phyloP scores from a whole-genome alignment of 2,113 vertebrate species.

The Amazona guildingii region DNA sequence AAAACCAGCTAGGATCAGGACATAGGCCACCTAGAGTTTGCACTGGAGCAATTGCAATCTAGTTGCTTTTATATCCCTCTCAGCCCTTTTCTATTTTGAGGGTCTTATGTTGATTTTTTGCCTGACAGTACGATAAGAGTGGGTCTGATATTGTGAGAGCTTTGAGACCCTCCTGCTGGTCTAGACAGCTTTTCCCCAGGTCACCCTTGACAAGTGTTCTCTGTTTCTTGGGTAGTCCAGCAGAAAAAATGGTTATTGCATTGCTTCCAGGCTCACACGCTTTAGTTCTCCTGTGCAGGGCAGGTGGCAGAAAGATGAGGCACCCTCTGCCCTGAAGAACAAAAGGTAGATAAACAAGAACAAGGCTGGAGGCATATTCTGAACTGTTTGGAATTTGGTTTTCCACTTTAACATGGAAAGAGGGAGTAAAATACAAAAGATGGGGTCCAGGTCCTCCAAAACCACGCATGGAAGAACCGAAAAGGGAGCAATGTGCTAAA shows the following conservation, averaged over 20 bases:
- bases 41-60: background rate
- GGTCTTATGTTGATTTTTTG: background rate
- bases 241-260: fast-evolving
- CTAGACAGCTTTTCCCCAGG: background rate
- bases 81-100: background rate
- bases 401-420: background rate
- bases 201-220: background rate
- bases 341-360: background rate
- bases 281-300: background rate
- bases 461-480: background rate
- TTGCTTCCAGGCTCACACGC: background rate
- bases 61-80: background rate
- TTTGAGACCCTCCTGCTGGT: background rate
- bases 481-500: background rate
- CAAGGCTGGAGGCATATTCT: background rate
- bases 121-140: background rate
- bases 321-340: background rate
- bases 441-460: background rate
- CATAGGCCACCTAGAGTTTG: background rate
- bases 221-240: background rate
- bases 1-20: background rate
- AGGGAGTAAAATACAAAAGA: background rate
- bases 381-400: background rate
- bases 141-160: background rate
- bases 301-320: background rate